phyloP scores from a whole-genome alignment of 2,113 vertebrate species.

The Pitta sordida region DNA sequence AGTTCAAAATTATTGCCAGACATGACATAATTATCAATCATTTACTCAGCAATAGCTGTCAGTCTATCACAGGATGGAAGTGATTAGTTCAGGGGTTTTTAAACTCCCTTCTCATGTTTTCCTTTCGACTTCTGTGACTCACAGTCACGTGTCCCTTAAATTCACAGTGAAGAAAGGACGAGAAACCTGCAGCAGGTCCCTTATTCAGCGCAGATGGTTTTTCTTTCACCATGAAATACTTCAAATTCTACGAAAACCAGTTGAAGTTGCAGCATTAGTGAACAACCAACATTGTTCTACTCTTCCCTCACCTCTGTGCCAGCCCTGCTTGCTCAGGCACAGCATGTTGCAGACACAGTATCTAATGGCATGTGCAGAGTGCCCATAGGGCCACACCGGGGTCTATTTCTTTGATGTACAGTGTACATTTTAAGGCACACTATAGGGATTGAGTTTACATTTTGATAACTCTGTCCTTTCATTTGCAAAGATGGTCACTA shows the following conservation, averaged over 20 bases:
- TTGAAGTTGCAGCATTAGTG: conserved; percentile 43
- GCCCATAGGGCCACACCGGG: conserved; percentile 59
- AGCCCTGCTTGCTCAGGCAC: conserved; percentile 38
- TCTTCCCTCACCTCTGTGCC: conserved; percentile 8
- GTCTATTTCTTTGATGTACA: conserved; percentile 63
- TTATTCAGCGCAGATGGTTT: conserved; percentile 4
- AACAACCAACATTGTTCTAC: conserved; percentile 44
- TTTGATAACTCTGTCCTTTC: conserved; percentile 62
- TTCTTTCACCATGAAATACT: conserved; percentile 27
- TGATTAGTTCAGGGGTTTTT: neutral
- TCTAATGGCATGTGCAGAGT: conserved; percentile 53
- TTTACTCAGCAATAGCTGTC: conserved; percentile 1
- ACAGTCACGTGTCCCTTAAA: conserved; percentile 55
- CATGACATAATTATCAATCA: neutral
- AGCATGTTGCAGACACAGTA: conserved; percentile 57
- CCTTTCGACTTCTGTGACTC: conserved; percentile 35
- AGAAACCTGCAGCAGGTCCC: conserved; percentile 49
- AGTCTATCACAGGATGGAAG: neutral
- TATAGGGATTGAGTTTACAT: conserved; percentile 65
- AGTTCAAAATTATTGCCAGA: conserved; percentile 58
- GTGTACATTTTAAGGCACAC: conserved; percentile 76
- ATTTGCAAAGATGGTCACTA: conserved; percentile 60
- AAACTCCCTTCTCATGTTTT: neutral
- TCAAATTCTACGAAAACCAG: conserved; percentile 34
- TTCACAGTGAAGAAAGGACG: conserved; percentile 68